Base-by-base conservation (phyloP, 2,888 invertebrate genomes). In the Bedellia somnulentella region DNA sequence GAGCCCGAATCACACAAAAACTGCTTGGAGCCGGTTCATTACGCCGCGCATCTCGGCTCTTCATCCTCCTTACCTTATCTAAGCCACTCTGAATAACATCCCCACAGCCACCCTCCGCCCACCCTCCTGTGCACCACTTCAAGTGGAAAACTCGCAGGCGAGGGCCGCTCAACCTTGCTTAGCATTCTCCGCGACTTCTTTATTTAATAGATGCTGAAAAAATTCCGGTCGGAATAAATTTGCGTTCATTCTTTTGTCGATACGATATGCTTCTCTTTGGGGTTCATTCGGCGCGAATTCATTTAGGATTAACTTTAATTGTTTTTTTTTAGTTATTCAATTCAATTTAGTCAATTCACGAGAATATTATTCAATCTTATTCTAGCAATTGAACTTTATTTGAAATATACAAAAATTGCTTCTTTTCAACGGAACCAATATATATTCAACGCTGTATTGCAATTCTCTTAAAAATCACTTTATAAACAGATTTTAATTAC, bases 21-120 rank as follows among this genome's bases (percentile, higher is more conserved):
- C 61, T 67, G 67, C 61, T 70, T 52, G 51, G 59, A 64, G 70
- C 54, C 57, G 70, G 73, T 73, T 73, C 73, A 71, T 73, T 75
- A 73, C 63, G 64, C 59, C 61, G 66, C 63, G 62, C 71, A 70
- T 71, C 70, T 70, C 68, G 66, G 55, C 66, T 70, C 73, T 70
- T 67, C 73, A 67, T 73, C 64, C 70, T 66, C 68, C 71, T 66
- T 63, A 66, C 73, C 70, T 71, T 75, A 75, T 75, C 75, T 67
- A 61, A 71, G 73, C 68, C 62, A 61, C 68, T 66, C 70, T 58
- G 68, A 63, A 62, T 61, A 59, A 53, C 63, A 49, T 66, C 50
- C 61, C 59, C 57, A 49, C 41, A 35, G 40, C 45, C 42, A 37
- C 37, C 38, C 39, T 39, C 42, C 44, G 41, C 43, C 49, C 54